Evolutionary conservation across 2,113 vertebrate species (phyloP).

Genomic region (Lontra canadensis): DNA sequence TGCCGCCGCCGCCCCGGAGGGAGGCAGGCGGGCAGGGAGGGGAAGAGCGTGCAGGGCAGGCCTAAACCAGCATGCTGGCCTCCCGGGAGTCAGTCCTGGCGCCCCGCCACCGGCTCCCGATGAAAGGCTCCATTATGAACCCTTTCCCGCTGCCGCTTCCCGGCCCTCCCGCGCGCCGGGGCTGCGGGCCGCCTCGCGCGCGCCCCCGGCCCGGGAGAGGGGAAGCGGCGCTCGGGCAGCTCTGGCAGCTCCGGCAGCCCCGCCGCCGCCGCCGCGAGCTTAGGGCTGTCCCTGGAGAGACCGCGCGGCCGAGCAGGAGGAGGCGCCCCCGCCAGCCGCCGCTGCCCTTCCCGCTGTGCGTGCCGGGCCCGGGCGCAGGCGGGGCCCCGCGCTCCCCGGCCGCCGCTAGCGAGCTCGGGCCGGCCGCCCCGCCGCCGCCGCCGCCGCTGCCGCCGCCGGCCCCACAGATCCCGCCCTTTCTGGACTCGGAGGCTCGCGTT

Average conservation of each 20-base stretch:
- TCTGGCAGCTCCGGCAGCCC: not conserved
- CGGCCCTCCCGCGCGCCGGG: slow-evolving; percentile 32
- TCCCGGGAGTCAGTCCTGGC: slow-evolving; percentile 71
- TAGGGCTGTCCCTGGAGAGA: not conserved
- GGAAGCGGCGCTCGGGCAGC: slow-evolving; percentile 49
- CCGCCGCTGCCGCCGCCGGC: slow-evolving; percentile 37
- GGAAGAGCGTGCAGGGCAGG: slow-evolving; percentile 69
- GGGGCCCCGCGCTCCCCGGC: not conserved
- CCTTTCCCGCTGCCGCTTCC: slow-evolving; percentile 57
- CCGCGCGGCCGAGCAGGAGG: not conserved
- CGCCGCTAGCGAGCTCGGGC: not conserved
- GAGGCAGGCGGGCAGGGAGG: slow-evolving; percentile 20
- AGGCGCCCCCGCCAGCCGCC: slow-evolving; percentile 43
- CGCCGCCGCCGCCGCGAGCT: not conserved
- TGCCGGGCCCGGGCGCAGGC: slow-evolving; percentile 8
- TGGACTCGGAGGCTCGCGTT: slow-evolving; percentile 54
- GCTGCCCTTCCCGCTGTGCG: slow-evolving; percentile 52
- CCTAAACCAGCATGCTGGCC: slow-evolving; percentile 76
- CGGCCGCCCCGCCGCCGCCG: slow-evolving; percentile 37
- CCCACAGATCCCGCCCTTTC: slow-evolving; percentile 70
- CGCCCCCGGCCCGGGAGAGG: slow-evolving; percentile 63
- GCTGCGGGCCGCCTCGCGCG: slow-evolving; percentile 64
- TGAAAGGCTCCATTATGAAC: slow-evolving; percentile 77
- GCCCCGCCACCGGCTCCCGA: slow-evolving; percentile 68
- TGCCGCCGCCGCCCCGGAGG: slow-evolving; percentile 38